These are phyloP conservation scores for Opisthocomus hoazin DNA, from an alignment of 2,113 vertebrate species.

Conservation along the genomic window DNA sequence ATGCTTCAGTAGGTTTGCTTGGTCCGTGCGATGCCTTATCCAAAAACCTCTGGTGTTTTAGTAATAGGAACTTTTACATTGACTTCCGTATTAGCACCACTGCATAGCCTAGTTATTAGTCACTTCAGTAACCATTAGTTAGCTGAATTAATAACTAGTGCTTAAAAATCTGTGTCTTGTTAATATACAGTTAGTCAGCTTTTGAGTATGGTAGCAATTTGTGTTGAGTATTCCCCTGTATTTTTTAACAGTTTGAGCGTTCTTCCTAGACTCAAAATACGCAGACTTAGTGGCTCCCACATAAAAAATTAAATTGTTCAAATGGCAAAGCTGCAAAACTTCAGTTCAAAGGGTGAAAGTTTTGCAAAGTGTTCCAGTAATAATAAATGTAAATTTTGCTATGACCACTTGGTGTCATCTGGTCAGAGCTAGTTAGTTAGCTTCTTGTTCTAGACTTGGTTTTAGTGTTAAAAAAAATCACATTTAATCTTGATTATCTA, in stretches of 20 bases:
- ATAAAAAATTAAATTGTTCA: constrained; percentile 1
- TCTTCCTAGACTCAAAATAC: constrained; percentile 11
- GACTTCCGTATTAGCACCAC: not conserved
- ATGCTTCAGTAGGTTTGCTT: not conserved
- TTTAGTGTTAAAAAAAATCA: not conserved
- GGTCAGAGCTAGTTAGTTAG: constrained; percentile 11
- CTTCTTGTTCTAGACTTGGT: not conserved
- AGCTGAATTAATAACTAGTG: not conserved
- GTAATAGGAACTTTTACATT: not conserved
- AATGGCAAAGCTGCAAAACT: constrained; percentile 10
- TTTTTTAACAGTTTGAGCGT: not conserved
- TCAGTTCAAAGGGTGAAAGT: constrained; percentile 23
- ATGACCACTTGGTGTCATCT: constrained; percentile 57
- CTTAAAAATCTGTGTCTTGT: not conserved
- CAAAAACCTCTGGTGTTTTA: not conserved
- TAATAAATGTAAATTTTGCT: constrained; percentile 60
- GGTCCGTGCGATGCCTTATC: not conserved
- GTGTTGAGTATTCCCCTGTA: not conserved
- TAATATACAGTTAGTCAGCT: not conserved
- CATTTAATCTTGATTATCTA: not conserved
- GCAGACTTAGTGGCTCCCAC: constrained; percentile 21
- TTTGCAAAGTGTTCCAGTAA: constrained; percentile 30
- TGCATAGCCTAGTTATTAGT: not conserved
- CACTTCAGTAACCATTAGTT: not conserved
- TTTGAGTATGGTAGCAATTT: not conserved